Percentiles rank a stretch among this genome's conserved stretches.
Conservation (phyloP, 1,140 invertebrate genomes). For the Battus philenor region DNA sequence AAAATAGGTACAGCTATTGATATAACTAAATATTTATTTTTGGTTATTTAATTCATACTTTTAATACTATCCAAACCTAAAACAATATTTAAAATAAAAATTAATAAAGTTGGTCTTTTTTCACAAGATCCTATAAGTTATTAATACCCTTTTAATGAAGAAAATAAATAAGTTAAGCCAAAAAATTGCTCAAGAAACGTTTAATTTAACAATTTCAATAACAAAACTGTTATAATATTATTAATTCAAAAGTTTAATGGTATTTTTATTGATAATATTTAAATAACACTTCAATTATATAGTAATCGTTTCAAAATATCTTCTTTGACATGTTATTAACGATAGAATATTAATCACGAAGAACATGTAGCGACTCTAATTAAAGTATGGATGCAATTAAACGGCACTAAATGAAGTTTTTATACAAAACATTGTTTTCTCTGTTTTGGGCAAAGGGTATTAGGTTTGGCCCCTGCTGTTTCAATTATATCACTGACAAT, state of each 20-base stretch:
- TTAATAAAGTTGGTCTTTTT: no score
- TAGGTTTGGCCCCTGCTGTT: constrained; percentile 59
- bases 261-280: no score
- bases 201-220: constrained; percentile 18
- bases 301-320: constrained; percentile 23
- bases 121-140: no score
- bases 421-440: constrained; percentile 66
- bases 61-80: no score
- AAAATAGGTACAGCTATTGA: no score
- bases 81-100: no score
- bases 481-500: constrained; percentile 72
- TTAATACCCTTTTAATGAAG: no score
- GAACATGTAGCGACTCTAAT: constrained; percentile 50
- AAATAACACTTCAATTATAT: constrained; percentile 7
- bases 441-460: constrained; percentile 34
- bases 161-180: no score
- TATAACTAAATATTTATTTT: no score
- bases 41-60: no score
- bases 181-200: neutral
- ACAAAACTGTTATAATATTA: no score
- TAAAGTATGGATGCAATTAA: constrained; percentile 68
- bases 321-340: constrained; percentile 40
- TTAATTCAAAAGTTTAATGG: no score
- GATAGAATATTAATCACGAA: constrained; percentile 56
- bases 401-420: constrained; percentile 58